Percentiles rank a stretch among this genome's conserved stretches.
Conservation (phyloP, 2,888 invertebrate genomes). For the Thysanoteuthis rhombus region DNA sequence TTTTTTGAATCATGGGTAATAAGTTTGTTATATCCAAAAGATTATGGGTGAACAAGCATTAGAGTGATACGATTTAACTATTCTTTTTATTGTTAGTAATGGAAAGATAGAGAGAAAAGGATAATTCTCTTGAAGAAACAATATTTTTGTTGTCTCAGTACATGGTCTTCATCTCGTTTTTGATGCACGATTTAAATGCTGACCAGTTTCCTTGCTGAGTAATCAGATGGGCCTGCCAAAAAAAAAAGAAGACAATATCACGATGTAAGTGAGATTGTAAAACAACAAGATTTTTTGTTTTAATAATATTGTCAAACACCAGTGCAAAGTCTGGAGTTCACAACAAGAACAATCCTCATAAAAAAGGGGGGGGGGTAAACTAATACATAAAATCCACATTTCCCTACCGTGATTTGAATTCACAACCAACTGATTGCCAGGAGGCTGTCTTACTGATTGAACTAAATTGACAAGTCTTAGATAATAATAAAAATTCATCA, state of each 20-base stretch:
- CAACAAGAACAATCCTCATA: too few relatives aligned
- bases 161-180: conserved; percentile 82
- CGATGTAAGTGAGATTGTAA: not conserved
- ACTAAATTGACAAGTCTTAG: too few relatives aligned
- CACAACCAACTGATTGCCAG: too few relatives aligned
- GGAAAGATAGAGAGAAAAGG: not conserved
- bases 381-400: too few relatives aligned
- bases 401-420: too few relatives aligned
- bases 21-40: not conserved
- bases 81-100: not conserved
- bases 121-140: not conserved
- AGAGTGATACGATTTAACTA: not conserved
- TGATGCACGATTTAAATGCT: conserved; percentile 88
- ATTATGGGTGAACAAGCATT: not conserved
- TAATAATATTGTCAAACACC: too few relatives aligned
- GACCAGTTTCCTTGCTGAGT: conserved; percentile 85
- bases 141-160: not conserved
- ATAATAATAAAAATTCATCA: too few relatives aligned
- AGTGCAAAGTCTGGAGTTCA: too few relatives aligned
- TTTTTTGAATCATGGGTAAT: not conserved
- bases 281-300: too few relatives aligned
- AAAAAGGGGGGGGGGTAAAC: too few relatives aligned
- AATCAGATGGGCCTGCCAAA: conserved; percentile 83
- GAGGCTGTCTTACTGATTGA: too few relatives aligned
- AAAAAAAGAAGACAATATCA: conserved; percentile 44